A percentile compares a stretch with the other conserved stretches of the same genome.
These are phyloP conservation scores for Netelia virgata DNA, from an alignment of 2,888 invertebrate genomes.

Conservation along the genomic window DNA sequence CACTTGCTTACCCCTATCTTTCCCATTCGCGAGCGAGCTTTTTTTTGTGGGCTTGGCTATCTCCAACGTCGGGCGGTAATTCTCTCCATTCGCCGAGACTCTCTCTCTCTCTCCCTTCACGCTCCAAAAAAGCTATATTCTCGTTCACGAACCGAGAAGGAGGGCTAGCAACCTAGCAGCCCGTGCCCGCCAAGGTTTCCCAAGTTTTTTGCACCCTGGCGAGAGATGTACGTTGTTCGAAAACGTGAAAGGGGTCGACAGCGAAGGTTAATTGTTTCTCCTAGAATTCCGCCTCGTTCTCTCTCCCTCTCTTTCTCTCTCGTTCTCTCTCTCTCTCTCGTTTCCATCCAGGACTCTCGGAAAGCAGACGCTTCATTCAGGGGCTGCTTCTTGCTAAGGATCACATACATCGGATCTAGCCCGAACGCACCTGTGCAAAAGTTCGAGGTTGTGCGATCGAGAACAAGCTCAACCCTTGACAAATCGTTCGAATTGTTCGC, in stretches of 20 bases:
- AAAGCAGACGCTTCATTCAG: conserved; percentile 25
- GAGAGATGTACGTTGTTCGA: conserved; percentile 62
- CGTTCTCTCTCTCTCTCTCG: neutral
- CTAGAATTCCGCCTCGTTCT: conserved; percentile 17
- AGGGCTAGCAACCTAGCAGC: neutral
- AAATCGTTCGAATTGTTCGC: conserved; percentile 56
- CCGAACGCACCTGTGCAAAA: neutral
- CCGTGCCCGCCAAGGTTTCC: conserved; percentile 60
- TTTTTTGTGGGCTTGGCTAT: conserved; percentile 22
- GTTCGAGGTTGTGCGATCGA: conserved; percentile 29
- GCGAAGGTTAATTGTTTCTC: conserved; percentile 70
- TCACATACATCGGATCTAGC: conserved; percentile 14
- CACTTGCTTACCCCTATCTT: neutral
- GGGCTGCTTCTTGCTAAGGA: conserved; percentile 31
- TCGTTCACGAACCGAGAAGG: neutral
- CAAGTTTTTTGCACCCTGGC: conserved; percentile 44
- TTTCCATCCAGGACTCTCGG: neutral
- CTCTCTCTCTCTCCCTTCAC: neutral
- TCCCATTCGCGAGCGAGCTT: neutral
- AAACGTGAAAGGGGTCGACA: conserved; percentile 66
- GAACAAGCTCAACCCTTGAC: neutral
- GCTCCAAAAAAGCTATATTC: conserved; percentile 3
- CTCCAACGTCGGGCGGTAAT: conserved; percentile 52
- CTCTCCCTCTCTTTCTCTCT: neutral
- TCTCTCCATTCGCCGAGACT: conserved; percentile 7